Conservation (phyloP, 2,797 vertebrate species). For the Erithacus rubecula region DNA sequence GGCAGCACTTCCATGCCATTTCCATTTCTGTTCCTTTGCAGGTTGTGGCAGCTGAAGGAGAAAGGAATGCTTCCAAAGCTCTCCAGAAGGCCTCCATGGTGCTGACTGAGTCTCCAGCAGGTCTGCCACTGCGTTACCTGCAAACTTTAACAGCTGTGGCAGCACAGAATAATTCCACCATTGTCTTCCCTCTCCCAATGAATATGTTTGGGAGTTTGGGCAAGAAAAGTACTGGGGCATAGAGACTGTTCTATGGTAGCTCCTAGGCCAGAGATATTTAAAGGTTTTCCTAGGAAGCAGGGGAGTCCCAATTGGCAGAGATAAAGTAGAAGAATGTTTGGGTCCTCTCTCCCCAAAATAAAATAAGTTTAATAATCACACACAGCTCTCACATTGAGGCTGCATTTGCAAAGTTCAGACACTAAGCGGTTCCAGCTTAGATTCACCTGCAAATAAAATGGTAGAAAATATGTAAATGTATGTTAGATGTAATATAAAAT, state of each 20-base stretch:
- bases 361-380: not conserved
- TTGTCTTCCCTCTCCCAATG: constrained; percentile 77
- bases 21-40: constrained; percentile 13
- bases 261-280: not conserved
- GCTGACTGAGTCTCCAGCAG: constrained; percentile 66
- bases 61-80: constrained; percentile 78
- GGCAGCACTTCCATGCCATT: fast-evolving
- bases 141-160: constrained; percentile 74
- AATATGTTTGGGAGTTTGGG: constrained; percentile 61
- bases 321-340: not conserved
- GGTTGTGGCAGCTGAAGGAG: constrained; percentile 80
- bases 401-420: not conserved
- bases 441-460: not conserved
- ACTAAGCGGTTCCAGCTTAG: not conserved
- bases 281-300: not conserved
- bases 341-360: not conserved
- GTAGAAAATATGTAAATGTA: not conserved
- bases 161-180: constrained; percentile 75
- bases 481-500: not conserved
- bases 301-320: not conserved
- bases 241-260: not conserved
- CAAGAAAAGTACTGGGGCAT: not conserved
- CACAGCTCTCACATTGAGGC: not conserved
- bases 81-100: constrained; percentile 77
- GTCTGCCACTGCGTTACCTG: constrained; percentile 80